These are phyloP conservation scores for Omphaloscelis lunosa DNA, from an alignment of 2,888 invertebrate genomes.

Conservation along the genomic window DNA sequence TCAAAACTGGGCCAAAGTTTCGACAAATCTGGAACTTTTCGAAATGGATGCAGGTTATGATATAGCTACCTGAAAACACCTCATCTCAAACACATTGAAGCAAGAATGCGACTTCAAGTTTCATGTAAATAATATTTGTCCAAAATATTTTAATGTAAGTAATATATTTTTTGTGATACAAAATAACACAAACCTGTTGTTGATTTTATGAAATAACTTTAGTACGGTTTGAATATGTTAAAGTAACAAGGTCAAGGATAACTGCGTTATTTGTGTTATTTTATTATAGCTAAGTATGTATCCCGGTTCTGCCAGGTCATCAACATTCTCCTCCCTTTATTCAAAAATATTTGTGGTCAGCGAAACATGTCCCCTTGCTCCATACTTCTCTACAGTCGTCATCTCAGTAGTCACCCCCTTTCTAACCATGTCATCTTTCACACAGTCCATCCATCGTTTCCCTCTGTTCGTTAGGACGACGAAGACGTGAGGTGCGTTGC, in stretches of 20 bases:
- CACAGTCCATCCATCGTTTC: no score
- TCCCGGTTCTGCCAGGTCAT: neutral
- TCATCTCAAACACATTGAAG: neutral
- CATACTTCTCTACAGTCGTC: no score
- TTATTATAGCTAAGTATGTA: neutral
- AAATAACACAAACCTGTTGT: conserved; percentile 34
- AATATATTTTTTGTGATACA: neutral
- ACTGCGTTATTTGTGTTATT: neutral
- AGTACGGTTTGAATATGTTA: conserved; percentile 13
- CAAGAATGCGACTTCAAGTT: conserved; percentile 8
- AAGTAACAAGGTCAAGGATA: conserved; percentile 39
- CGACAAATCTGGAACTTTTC: neutral
- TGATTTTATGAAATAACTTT: conserved; percentile 23
- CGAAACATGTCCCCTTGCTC: no score
- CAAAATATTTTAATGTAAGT: neutral
- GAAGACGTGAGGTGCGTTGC: no score
- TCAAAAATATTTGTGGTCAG: no score
- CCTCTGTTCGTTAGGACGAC: no score
- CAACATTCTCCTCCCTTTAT: no score
- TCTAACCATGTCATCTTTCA: no score
- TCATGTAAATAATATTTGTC: neutral
- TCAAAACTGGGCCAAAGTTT: neutral
- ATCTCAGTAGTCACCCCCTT: no score
- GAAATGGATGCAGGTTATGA: neutral
- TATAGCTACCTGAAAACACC: neutral